These are phyloP conservation scores for Nymphalis c-album DNA, from an alignment of 2,888 invertebrate species.

Conservation along the genomic window DNA sequence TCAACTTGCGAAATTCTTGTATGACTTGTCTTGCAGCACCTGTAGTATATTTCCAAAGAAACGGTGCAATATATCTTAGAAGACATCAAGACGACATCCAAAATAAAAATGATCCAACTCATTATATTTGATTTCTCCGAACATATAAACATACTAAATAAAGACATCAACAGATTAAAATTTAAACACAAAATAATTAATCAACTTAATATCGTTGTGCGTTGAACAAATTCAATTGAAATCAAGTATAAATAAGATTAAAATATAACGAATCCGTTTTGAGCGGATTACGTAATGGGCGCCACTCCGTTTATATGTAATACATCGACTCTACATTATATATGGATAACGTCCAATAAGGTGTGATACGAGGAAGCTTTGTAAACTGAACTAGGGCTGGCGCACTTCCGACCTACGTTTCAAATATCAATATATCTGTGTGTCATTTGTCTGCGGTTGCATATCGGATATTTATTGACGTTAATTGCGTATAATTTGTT, in stretches of 20 bases:
- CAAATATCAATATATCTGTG: constrained; percentile 6
- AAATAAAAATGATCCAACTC: no score
- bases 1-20: neutral
- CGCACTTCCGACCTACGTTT: neutral
- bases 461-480: constrained; percentile 1
- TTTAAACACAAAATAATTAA: no score
- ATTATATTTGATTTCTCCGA: no score
- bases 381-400: constrained; percentile 4
- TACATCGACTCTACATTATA: constrained; percentile 18
- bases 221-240: neutral
- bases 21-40: neutral
- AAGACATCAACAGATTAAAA: no score
- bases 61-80: neutral
- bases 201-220: no score
- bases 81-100: neutral
- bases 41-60: neutral
- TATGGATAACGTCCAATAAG: constrained; percentile 20
- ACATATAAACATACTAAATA: no score
- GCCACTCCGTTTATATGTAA: constrained; percentile 6
- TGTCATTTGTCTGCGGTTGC: neutral
- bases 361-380: constrained; percentile 23
- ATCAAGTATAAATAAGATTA: constrained; percentile 6
- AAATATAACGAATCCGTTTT: constrained; percentile 7
- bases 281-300: constrained; percentile 13
- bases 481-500: constrained; percentile 4